phyloP scores from a whole-genome alignment of 2,797 vertebrate species.

The Centroberyx gerrardi region DNA sequence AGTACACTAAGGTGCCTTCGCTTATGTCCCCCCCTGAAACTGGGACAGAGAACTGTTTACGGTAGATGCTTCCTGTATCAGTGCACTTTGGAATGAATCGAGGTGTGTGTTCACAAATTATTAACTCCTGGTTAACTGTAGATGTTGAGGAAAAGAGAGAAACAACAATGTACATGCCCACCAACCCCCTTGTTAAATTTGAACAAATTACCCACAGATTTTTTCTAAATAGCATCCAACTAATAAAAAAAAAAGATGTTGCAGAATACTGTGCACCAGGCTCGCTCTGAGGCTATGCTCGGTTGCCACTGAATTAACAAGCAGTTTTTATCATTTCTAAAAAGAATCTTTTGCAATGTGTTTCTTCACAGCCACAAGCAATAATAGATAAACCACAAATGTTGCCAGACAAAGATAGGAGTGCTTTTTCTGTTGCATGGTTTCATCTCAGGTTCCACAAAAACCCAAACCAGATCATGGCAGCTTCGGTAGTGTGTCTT shows the following conservation, averaged over 20 bases:
- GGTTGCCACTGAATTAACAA: neutral
- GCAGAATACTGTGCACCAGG: neutral
- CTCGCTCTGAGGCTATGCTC: neutral
- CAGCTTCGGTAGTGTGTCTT: neutral
- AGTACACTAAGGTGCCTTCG: neutral
- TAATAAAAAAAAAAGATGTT: neutral
- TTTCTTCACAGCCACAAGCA: neutral
- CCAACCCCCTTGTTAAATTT: neutral
- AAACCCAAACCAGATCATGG: neutral
- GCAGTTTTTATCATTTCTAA: neutral
- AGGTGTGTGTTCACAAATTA: neutral
- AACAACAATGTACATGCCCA: neutral
- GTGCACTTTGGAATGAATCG: neutral
- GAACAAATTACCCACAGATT: neutral
- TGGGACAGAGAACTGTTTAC: neutral
- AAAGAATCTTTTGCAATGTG: neutral
- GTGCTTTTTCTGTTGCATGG: neutral
- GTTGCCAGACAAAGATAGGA: neutral
- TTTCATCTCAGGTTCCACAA: neutral
- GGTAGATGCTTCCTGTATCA: neutral
- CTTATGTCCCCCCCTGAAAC: neutral
- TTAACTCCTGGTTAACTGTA: neutral
- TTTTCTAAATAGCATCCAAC: neutral
- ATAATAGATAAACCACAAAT: slow-evolving; percentile 7
- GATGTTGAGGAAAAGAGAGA: neutral